These are phyloP conservation scores for Dipodomys stephensi DNA, from an alignment of 2,113 vertebrate species.

Conservation along the genomic window DNA sequence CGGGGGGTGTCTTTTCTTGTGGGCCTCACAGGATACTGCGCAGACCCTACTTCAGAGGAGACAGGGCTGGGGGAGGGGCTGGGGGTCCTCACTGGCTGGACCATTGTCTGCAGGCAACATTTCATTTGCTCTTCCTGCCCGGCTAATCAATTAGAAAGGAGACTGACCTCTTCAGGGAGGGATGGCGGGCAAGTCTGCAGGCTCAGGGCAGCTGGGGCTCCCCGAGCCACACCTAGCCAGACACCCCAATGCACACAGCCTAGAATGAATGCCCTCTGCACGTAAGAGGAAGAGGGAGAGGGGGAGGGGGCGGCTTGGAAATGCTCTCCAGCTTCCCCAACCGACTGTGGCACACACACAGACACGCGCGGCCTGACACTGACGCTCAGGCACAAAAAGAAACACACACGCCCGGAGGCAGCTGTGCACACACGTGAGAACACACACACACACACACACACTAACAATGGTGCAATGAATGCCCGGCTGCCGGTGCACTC, in stretches of 20 bases:
- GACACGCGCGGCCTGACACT: constrained; percentile 56
- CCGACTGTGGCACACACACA: constrained; percentile 56
- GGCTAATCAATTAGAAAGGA: constrained; percentile 79
- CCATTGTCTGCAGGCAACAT: constrained; percentile 73
- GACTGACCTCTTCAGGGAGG: not conserved
- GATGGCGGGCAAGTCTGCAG: not conserved
- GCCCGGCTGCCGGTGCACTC: not conserved
- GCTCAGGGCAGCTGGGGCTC: constrained; percentile 60
- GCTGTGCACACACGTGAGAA: not conserved
- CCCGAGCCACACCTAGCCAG: constrained; percentile 73
- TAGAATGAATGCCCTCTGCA: no score
- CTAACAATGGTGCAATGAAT: constrained; percentile 50
- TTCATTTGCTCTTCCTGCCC: constrained; percentile 64
- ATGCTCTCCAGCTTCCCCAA: not conserved
- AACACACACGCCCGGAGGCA: constrained; percentile 75
- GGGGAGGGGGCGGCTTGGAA: constrained; percentile 26
- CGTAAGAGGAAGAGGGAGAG: not conserved
- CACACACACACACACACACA: constrained; percentile 27
- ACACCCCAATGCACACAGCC: not conserved
- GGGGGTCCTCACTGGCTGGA: constrained; percentile 19
- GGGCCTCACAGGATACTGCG: not conserved
- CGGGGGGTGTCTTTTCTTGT: not conserved
- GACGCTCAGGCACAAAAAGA: constrained; percentile 74
- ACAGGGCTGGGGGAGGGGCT: constrained; percentile 34
- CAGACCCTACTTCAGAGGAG: constrained; percentile 6